Base-by-base conservation (phyloP, 2,797 vertebrate species). In the Leucoraja ocellata region DNA sequence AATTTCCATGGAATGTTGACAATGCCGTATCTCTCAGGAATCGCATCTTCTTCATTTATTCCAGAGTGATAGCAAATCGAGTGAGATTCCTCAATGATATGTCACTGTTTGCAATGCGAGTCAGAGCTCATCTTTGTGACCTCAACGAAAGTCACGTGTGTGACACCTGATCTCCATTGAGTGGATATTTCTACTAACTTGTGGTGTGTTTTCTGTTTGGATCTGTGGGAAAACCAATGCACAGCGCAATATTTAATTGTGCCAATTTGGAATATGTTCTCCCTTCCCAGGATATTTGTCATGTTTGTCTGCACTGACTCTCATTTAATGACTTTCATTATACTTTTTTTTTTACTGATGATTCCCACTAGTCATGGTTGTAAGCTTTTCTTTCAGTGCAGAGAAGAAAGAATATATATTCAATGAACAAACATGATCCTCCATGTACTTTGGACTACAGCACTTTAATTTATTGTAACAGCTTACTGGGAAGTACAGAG, bases 1-100 rank as follows among this genome's bases (percentile, higher is more conserved):
- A 63, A 68, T 88, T 88, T 88, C 84, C 84, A 88, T 36, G 61
- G n/a, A 88, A 88, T 68, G n/a, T 68, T 63, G 63, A 88, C 58
- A 68, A 88, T 14, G n/a, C n/a, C 8, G 7, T 88, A 36, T 68
- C 84, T 36, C 84, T 9, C 54, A 18, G 84, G 84, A 32, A 68
- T 61, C 14, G 13, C 6, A 14, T 4, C 11, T 86, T 32, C 58
- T 84, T 63, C 58, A 88, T 88, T 68, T 68, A 88, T 32, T 88
- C 61, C 8, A 21, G 7, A 88, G 63, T 21, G n/a, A 88, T 68
- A 88, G 18, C 61, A 88, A 88, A 18, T 68, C 21, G 65, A 88
- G 36, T 68, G 63, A 21, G 7, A 16, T 88, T 88, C 61, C 63
- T 88, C 7, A 32, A 61, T 63, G 63, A 88, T n/a, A 68, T 68